Evolutionary conservation across 2,797 vertebrate genomes (phyloP), one percentile per base, ranked within the genome.

Genomic region (Anabas testudineus): DNA sequence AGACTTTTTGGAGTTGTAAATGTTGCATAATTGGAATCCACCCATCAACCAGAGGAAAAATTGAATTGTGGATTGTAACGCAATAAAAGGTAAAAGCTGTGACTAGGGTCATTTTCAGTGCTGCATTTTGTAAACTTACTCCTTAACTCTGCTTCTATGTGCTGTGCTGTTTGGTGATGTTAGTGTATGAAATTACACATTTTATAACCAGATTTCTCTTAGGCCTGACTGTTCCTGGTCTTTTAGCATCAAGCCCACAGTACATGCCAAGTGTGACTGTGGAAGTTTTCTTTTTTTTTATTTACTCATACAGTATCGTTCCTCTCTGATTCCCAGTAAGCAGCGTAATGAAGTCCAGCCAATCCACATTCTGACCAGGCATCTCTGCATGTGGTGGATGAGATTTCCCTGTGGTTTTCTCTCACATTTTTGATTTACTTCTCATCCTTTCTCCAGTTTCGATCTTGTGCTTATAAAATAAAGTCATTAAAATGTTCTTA

Each of bases 351-450:
- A 37, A n/a, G 1, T 39, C 59, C 43, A 28, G 24, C 46, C 34
- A 32, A 28, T 51, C 58, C 49, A 24, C 22, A 39, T 45, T 54
- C 10, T 28, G 32, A 15, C 46, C 45, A 24, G n/a, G 39, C 43
- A 10, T 67, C 22, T 2, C 54, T 51, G 47, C 19, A 71, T 32
- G 52, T 57, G 43, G 16, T 55, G 26, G 68, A 71, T 61, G 51
- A 58, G 10, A 78, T 68, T 61, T 59, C 58, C 16, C 41, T 22
- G 7, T 13, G 19, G 45, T 24, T 48, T 65, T 76, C 21, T 64
- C 30, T 69, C 67, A 58, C 15, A 67, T 73, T 76, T 78, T 66
- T 28, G 16, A 65, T 67, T 42, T 78, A 26, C 7, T 13, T 60
- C 61, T 64, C 36, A 24, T 30, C 39, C 13, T 18, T 14, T 32